phyloP scores from a whole-genome alignment of 2,113 vertebrate genomes.

The Pedetes capensis region DNA sequence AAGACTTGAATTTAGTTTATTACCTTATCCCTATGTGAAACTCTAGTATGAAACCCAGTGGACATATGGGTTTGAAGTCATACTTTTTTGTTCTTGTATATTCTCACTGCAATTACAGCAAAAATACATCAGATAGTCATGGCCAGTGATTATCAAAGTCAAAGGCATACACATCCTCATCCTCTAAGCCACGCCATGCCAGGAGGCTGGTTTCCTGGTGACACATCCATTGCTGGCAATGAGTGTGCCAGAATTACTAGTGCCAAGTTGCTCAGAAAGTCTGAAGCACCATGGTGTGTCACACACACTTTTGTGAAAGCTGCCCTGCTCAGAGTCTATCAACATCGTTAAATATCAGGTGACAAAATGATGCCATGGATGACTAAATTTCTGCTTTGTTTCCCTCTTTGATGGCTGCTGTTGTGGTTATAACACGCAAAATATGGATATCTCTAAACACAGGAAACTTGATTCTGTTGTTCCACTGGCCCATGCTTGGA shows the following conservation, averaged over 20 bases:
- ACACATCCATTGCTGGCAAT: conserved; percentile 83
- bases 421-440: conserved; percentile 26
- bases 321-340: conserved; percentile 23
- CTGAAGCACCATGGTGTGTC: conserved; percentile 50
- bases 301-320: conserved; percentile 52
- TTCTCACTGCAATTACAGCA: conserved; percentile 80
- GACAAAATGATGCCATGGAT: conserved; percentile 67
- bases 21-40: conserved; percentile 84
- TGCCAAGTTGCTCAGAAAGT: conserved; percentile 76
- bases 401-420: conserved; percentile 7
- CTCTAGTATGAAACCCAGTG: conserved; percentile 80
- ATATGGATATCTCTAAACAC: conserved; percentile 49
- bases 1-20: conserved; percentile 91
- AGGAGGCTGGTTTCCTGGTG: conserved; percentile 72
- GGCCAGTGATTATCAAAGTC: conserved; percentile 83
- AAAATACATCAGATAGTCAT: conserved; percentile 73
- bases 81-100: conserved; percentile 76
- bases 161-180: conserved; percentile 62
- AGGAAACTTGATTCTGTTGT: conserved; percentile 67
- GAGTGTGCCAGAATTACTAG: conserved; percentile 74
- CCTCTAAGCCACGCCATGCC: conserved; percentile 36
- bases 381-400: conserved; percentile 28
- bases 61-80: conserved; percentile 80
- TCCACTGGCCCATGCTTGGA: background rate
- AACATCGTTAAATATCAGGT: conserved; percentile 46